These are phyloP conservation scores for Brachionus asplanchnoidis DNA, from an alignment of 1,140 invertebrate species.

Conservation along the genomic window DNA sequence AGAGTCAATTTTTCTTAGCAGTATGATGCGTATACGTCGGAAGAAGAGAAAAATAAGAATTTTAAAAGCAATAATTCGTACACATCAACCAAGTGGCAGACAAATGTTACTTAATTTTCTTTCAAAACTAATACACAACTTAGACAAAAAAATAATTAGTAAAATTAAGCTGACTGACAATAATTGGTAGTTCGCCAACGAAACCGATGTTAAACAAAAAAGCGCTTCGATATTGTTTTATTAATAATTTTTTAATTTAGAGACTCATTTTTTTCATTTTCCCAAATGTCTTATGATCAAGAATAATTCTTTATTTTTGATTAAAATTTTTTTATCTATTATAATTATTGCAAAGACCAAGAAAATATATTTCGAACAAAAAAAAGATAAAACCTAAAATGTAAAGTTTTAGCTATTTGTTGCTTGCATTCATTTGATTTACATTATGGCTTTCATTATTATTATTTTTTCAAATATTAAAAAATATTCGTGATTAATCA, in stretches of 20 bases:
- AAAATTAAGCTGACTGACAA: neutral
- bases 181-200: neutral
- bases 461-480: constrained; percentile 9
- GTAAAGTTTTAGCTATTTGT: neutral
- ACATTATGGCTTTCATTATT: constrained; percentile 29
- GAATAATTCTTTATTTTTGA: neutral
- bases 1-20: neutral
- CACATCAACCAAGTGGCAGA: neutral
- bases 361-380: neutral
- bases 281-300: neutral
- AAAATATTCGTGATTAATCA: constrained; percentile 30
- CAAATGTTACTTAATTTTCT: neutral
- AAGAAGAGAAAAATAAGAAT: neutral
- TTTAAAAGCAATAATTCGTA: neutral
- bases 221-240: neutral
- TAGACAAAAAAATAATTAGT: neutral
- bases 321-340: neutral
- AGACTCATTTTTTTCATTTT: neutral
- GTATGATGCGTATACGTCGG: neutral
- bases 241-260: neutral
- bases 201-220: neutral
- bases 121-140: neutral
- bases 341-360: neutral
- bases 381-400: neutral
- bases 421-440: neutral